Evolutionary conservation across 2,113 vertebrate species (phyloP).

Genomic region (Gambusia affinis): DNA sequence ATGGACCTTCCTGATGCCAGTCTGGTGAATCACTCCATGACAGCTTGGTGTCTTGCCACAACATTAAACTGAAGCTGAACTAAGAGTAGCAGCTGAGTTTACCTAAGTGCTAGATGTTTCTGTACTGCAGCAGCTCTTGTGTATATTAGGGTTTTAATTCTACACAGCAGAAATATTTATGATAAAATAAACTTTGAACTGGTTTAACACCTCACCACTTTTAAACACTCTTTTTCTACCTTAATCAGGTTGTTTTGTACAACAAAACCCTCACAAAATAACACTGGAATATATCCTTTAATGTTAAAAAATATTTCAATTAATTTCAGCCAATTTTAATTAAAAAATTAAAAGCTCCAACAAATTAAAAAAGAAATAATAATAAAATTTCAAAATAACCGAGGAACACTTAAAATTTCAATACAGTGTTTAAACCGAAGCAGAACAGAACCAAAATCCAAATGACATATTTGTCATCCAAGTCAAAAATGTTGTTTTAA

Average conservation of each 20-base stretch:
- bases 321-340: background rate
- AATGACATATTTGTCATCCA: background rate
- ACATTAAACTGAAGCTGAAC: background rate
- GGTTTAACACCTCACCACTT: conserved; percentile 27
- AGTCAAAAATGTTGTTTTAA: background rate
- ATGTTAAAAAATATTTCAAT: background rate
- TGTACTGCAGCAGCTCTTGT: conserved; percentile 1
- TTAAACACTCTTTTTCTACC: background rate
- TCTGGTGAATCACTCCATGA: background rate
- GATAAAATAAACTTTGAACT: conserved; percentile 13
- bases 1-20: background rate
- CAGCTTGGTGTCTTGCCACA: background rate
- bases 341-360: background rate
- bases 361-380: background rate
- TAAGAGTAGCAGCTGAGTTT: conserved; percentile 20
- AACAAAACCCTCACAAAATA: background rate
- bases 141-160: background rate
- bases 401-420: background rate
- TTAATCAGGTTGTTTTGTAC: background rate
- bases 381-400: background rate
- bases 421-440: background rate
- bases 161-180: conserved; percentile 19
- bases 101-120: conserved; percentile 22
- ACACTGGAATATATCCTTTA: background rate
- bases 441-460: background rate